Evolutionary conservation across 2,888 invertebrate genomes (phyloP), one percentile per base, ranked within the genome.

Genomic region (Ceraclea dissimilis): DNA sequence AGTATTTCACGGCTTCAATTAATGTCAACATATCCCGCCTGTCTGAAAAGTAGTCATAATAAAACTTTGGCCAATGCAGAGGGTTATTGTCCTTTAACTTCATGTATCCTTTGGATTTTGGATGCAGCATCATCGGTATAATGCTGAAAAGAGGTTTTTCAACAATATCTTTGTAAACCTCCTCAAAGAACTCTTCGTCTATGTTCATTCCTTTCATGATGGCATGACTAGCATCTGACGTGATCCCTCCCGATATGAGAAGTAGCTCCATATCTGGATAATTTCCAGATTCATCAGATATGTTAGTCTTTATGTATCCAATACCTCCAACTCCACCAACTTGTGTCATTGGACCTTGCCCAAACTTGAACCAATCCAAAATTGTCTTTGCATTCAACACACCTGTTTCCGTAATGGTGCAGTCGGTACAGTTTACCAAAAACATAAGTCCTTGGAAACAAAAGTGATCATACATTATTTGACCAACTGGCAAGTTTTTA

Each of bases 1-100:
- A 69, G 58, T 82, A 79, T 62, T 86, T 83, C 44, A 86, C 80
- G 0, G 82, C 78, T 16, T 79, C 78, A 4, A 85, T 68, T 50
- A 85, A 70, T 1, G 81, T 81, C n/a, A 76, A 75, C 0, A 82
- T 69, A 64, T 90, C 79, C 20, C 78, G 75, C 2, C 77, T 78
- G 66, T 88, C 80, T 0, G 80, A 78, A 58, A 92, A 79, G 68
- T 93, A 93, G 65, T 93, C 89, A 0, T 90, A 86, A 64, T 88
- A 83, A 63, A 94, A 82, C n/a, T 82, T 71, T 0, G 93, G 92
- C 63, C 84, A 81, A 33, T 85, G 82, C 47, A 83, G 79, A 0
- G 92, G 90, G 72, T 93, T 82, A 20, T 74, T 82, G 43, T 85
- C 83, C 64, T 79, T 82, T 13, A 95, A 74, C 67, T 78, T 80